Conservation (phyloP, 2,113 vertebrate species). For the Corythornis madagascariensis region DNA sequence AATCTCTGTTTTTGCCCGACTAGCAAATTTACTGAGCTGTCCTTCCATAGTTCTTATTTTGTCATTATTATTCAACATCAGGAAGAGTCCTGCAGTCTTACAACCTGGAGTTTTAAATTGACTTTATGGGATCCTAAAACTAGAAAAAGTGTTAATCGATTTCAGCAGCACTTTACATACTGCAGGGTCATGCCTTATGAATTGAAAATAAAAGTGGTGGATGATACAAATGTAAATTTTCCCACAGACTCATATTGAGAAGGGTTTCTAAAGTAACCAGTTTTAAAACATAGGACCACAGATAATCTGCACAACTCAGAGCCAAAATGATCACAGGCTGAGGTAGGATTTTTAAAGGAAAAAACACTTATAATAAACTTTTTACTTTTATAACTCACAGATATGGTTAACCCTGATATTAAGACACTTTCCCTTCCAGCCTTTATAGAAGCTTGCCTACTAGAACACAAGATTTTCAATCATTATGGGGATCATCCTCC, state of each 20-base stretch:
- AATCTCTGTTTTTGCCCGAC: neutral
- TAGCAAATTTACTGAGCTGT: slow-evolving; percentile 24
- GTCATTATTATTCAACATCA: slow-evolving; percentile 13
- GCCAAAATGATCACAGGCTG: neutral
- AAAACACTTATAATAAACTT: neutral
- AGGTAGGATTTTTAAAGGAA: neutral
- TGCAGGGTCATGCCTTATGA: neutral
- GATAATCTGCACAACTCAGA: neutral
- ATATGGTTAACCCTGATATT: neutral
- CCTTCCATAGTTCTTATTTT: slow-evolving; percentile 48
- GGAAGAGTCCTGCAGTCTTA: neutral
- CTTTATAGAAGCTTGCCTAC: neutral
- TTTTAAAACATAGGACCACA: neutral
- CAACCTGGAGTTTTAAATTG: neutral
- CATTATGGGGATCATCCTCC: fast-evolving
- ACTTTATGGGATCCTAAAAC: neutral
- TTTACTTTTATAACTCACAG: neutral
- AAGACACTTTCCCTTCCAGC: neutral
- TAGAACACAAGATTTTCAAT: neutral
- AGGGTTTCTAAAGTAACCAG: neutral
- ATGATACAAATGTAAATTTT: neutral
- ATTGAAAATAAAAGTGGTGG: neutral
- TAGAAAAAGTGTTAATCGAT: neutral
- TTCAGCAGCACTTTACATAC: neutral
- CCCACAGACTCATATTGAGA: neutral